These are phyloP conservation scores for Takifugu bimaculatus DNA, from an alignment of 2,113 vertebrate genomes.

Conservation along the genomic window DNA sequence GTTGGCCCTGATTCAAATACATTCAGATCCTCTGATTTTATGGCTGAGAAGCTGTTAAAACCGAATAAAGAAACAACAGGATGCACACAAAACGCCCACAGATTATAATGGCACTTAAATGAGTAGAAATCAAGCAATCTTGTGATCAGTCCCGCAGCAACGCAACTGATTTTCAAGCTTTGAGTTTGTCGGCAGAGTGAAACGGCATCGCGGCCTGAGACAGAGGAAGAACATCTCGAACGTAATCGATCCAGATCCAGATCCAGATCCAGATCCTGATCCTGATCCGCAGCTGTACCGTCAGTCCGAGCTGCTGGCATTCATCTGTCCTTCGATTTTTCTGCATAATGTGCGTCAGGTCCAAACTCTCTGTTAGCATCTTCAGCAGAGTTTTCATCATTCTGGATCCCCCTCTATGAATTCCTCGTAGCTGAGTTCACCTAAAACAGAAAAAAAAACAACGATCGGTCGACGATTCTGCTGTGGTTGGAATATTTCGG, in stretches of 20 bases:
- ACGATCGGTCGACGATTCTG: not conserved
- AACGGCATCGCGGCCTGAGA: no score
- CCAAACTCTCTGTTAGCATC: conserved; percentile 83
- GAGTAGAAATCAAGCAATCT: conserved; percentile 8
- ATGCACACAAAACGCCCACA: not conserved
- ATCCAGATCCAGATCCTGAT: not conserved
- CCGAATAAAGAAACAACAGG: not conserved
- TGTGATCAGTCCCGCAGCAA: not conserved
- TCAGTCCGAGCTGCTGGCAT: not conserved
- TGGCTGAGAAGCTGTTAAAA: not conserved
- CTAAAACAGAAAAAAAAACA: conserved; percentile 54
- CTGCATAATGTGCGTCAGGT: conserved; percentile 81
- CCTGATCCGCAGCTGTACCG: conserved; percentile 10
- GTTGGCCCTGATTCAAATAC: no score
- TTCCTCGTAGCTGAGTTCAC: conserved; percentile 84
- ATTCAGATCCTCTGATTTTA: no score
- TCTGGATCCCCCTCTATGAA: conserved; percentile 85
- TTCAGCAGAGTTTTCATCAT: conserved; percentile 79
- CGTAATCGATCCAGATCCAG: no score
- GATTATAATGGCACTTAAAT: conserved; percentile 25
- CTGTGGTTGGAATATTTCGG: not conserved
- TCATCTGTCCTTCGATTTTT: conserved; percentile 76
- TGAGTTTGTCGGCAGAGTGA: not conserved
- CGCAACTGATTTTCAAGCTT: not conserved
- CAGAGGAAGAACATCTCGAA: no score